Base-by-base conservation (phyloP, 35 echinoderm and acorn worm genomes). In the Eucidaris tribuloides region DNA sequence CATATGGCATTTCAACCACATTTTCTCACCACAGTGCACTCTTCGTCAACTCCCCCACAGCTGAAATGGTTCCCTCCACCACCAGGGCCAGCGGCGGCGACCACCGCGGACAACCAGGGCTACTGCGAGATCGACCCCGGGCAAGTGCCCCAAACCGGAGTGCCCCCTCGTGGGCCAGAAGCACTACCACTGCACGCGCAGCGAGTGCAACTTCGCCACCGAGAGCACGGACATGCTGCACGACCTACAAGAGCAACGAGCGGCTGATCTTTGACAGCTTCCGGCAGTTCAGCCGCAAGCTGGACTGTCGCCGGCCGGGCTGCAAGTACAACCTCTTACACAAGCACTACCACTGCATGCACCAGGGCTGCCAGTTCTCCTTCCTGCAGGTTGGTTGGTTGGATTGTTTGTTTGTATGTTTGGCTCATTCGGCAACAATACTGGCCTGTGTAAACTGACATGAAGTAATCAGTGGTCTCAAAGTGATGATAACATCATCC, bases 261-360 rank as follows among this genome's bases (percentile, higher is more conserved):
- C 92, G 84, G 22, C 49, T 92, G 4, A 92, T 92, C 45, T 98
- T 93, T 79, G 87, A 93, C 57, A 92, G 95, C 41, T 98, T 93
- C 54, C 84, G 88, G 35, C 95, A 98, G 86, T 85, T 84, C 79
- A 99, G 96, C 45, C 86, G 96, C 31, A 99, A 99, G 61, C 13
- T 88, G 65, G 96, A 99, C 46, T 99, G 96, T 32, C 85, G 86
- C 0, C 86, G 96, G 9, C 87, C 96, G 0, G 96, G 96, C 27
- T 99, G 96, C 83, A 99, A 99, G 80, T 99, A 93, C 83, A 99
- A 99, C 74, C 79, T 93, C 45, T 79, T 93, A 28, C 88, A 99
- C 42, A 99, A 99, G 44, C 96, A 99, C 86, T 99, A 90, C 76
- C 96, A 99, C 70, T 99, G 96, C 45, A 77, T 99, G 46, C 90